phyloP scores from a whole-genome alignment of 2,113 vertebrate genomes.

The Dicerorhinus sumatrensis region DNA sequence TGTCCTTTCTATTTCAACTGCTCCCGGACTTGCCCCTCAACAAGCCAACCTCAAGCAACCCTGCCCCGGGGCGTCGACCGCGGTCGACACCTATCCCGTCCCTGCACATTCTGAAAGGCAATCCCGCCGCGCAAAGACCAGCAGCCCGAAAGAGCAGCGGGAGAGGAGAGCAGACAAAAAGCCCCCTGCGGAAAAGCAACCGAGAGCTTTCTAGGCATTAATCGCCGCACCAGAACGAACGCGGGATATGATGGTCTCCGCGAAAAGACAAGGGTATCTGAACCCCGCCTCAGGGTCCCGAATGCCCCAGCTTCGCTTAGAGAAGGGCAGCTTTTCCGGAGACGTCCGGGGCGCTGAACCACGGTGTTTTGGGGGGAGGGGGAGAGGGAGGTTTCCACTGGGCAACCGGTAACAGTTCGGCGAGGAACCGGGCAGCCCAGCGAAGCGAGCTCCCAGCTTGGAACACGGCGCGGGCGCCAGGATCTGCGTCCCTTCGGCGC shows the following conservation, averaged over 20 bases:
- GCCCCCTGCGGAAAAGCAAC: conserved; percentile 10
- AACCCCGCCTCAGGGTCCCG: background rate
- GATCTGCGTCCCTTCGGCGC: background rate
- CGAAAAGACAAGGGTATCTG: background rate
- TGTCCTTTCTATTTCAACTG: background rate
- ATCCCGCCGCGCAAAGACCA: background rate
- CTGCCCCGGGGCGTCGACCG: background rate
- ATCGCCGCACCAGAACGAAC: background rate
- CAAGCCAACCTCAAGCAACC: background rate
- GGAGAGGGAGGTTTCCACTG: background rate
- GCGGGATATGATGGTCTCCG: background rate
- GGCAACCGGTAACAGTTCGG: background rate
- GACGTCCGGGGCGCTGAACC: background rate
- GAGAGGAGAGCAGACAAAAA: background rate
- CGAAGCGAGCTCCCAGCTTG: background rate
- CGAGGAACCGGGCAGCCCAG: background rate
- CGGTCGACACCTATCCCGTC: background rate
- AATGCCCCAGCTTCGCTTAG: background rate
- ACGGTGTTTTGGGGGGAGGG: too few species aligned
- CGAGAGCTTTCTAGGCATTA: conserved; percentile 36
- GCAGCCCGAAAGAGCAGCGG: background rate
- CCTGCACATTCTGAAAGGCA: background rate
- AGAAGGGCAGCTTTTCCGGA: background rate
- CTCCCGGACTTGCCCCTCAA: background rate
- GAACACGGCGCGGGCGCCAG: background rate